A percentile compares a stretch with the other conserved stretches of the same genome.
Conservation (phyloP, 1,140 invertebrate genomes). For the Pseudachorutes palmiensis region DNA sequence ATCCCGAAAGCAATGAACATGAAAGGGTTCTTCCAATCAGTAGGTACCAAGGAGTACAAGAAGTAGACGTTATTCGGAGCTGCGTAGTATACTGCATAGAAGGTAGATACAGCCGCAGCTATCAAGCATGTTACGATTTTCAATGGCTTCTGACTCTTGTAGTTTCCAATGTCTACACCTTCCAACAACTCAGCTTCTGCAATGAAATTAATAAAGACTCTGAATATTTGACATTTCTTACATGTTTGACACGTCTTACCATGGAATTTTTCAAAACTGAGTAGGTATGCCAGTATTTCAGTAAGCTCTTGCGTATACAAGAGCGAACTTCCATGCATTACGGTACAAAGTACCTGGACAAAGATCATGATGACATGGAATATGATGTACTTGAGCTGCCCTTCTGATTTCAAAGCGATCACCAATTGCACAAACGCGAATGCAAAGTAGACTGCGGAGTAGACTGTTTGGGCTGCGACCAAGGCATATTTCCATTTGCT, state of each 20-base stretch:
- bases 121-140: not conserved
- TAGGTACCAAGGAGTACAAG: not conserved
- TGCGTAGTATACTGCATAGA: not conserved
- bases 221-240: too few species aligned
- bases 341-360: not conserved
- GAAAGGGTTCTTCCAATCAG: not conserved
- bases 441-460: not conserved
- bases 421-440: not conserved
- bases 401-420: not conserved
- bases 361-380: not conserved
- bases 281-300: not conserved
- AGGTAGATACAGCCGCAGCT: not conserved
- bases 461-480: not conserved
- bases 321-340: not conserved
- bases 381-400: not conserved
- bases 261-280: too few species aligned
- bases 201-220: too few species aligned
- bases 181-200: too few species aligned
- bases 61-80: not conserved
- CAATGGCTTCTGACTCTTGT: not conserved
- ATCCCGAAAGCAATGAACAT: not conserved
- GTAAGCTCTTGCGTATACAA: not conserved
- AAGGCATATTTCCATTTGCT: not conserved
- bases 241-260: too few species aligned
- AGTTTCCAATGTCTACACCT: too few species aligned